Evolutionary conservation across 2,888 invertebrate species (phyloP).

Genomic region (Cartodere bifasciata): DNA sequence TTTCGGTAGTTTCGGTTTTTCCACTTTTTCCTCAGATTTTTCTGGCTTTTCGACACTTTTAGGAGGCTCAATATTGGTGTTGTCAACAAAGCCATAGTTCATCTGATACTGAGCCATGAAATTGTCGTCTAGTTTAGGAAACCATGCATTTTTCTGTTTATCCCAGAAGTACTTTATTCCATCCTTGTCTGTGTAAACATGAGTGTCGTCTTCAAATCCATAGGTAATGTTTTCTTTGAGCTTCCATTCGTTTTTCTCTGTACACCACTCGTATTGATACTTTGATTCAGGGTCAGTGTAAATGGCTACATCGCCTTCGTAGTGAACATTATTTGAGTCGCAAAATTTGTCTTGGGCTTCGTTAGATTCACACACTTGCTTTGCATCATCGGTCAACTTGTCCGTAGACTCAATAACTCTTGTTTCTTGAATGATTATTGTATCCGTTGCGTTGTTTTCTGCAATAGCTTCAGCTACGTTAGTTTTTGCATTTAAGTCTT

Average conservation of each 20-base stretch:
- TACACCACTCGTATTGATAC: conserved; percentile 53
- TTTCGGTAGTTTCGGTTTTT: conserved; percentile 24
- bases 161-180: conserved; percentile 91
- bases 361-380: neutral
- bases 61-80: conserved; percentile 32
- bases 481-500: too few relatives aligned
- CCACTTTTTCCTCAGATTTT: conserved; percentile 20
- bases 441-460: too few relatives aligned
- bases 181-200: conserved; percentile 73
- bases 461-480: too few relatives aligned
- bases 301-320: conserved; percentile 56
- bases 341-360: conserved; percentile 11
- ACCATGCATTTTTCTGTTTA: conserved; percentile 81
- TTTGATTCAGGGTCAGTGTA: conserved; percentile 62
- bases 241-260: conserved; percentile 48
- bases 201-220: conserved; percentile 63
- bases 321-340: conserved; percentile 46
- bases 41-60: neutral
- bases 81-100: conserved; percentile 77
- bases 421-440: too few relatives aligned
- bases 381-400: too few relatives aligned
- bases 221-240: conserved; percentile 36
- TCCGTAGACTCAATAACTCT: too few relatives aligned
- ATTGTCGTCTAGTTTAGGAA: conserved; percentile 93
- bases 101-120: conserved; percentile 94